Percentiles rank a stretch among this genome's conserved stretches.
Conservation (phyloP, 2,113 vertebrate species). For the Otocyon megalotis region DNA sequence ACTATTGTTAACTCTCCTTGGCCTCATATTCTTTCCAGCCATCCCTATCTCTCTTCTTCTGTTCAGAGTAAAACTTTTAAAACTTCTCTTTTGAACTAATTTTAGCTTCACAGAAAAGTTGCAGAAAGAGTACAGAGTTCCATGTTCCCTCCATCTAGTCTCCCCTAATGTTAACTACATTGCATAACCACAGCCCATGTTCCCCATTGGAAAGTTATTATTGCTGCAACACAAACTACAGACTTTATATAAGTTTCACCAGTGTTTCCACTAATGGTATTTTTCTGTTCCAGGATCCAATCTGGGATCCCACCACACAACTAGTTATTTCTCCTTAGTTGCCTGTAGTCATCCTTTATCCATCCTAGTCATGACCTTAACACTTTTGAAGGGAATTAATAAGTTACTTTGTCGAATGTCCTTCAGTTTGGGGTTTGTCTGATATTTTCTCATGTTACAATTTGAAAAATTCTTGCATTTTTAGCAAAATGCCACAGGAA, state of each 20-base stretch:
- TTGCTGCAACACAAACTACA: background rate
- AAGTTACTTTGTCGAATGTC: background rate
- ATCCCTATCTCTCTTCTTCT: background rate
- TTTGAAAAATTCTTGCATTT: constrained; percentile 45
- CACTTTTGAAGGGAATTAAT: background rate
- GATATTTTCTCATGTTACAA: constrained; percentile 13
- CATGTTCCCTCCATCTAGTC: background rate
- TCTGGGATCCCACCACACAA: background rate
- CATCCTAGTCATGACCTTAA: background rate
- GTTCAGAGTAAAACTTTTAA: background rate
- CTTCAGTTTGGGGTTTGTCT: background rate
- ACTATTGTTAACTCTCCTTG: background rate
- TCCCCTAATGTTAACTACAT: background rate
- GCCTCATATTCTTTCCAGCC: background rate
- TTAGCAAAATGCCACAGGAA: background rate
- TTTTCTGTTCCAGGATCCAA: background rate
- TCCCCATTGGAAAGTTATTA: background rate
- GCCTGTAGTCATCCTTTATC: background rate
- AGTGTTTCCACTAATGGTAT: background rate
- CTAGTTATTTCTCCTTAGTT: background rate
- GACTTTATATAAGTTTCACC: background rate
- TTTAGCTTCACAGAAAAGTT: constrained; percentile 44
- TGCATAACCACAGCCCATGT: background rate
- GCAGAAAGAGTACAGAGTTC: background rate
- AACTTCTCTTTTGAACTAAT: background rate